Conservation (phyloP, 2,113 vertebrate species). For the Hippocampus guttulatus region DNA sequence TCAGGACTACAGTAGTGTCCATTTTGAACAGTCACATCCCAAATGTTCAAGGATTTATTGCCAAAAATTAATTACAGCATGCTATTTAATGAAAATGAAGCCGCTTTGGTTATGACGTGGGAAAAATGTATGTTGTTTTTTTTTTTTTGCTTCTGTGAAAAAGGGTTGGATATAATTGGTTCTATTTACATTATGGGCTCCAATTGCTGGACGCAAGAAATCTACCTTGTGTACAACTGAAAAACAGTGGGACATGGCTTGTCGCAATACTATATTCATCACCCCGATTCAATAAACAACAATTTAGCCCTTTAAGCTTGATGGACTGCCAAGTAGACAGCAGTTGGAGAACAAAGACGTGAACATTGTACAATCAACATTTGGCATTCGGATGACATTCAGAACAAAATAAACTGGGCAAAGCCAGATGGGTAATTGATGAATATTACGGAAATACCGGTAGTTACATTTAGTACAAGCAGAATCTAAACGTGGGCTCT, state of each 20-base stretch:
- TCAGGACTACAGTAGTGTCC: not conserved
- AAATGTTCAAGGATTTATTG: not conserved
- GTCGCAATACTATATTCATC: slow-evolving; percentile 38
- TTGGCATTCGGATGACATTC: slow-evolving; percentile 45
- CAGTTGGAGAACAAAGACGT: slow-evolving; percentile 47
- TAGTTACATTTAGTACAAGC: slow-evolving; percentile 12
- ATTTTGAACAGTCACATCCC: not conserved
- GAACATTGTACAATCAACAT: slow-evolving; percentile 44
- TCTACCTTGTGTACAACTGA: slow-evolving; percentile 27
- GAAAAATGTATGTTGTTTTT: not conserved
- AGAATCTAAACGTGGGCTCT: slow-evolving; percentile 18
- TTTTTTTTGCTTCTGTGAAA: not conserved
- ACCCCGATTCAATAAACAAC: slow-evolving; percentile 37
- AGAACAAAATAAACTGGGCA: slow-evolving; percentile 38
- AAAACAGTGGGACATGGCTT: slow-evolving; percentile 33
- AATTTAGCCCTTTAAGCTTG: slow-evolving; percentile 39
- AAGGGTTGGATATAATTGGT: slow-evolving; percentile 17
- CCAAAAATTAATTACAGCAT: not conserved
- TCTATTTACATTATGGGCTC: slow-evolving; percentile 13
- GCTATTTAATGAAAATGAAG: not conserved
- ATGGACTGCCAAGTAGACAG: slow-evolving; percentile 51
- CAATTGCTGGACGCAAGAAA: slow-evolving; percentile 9
- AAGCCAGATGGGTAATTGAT: slow-evolving; percentile 54
- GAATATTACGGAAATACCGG: slow-evolving; percentile 20
- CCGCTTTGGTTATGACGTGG: not conserved